Percentiles rank a stretch among this genome's conserved stretches.
These are phyloP conservation scores for Melanotaenia boesemani DNA, from an alignment of 2,797 vertebrate genomes.

Conservation along the genomic window DNA sequence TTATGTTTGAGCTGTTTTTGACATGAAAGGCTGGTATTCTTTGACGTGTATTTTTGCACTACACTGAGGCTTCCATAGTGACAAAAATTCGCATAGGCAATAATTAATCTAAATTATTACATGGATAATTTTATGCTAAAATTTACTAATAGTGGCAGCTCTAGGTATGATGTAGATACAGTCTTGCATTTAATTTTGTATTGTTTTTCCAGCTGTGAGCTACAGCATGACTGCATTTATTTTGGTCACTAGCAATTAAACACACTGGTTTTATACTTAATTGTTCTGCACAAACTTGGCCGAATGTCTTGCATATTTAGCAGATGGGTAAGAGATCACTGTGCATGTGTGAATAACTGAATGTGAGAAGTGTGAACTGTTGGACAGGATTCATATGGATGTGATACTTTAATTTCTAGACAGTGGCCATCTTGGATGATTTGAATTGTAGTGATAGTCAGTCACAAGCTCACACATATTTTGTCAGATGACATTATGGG, in stretches of 20 bases:
- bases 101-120: too few relatives aligned
- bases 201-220: slow-evolving; percentile 2
- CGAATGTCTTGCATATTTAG: slow-evolving; percentile 1
- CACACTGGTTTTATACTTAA: background rate
- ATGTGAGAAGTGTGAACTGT: slow-evolving; percentile 22
- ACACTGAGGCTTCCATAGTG: too few relatives aligned
- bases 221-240: slow-evolving; percentile 2
- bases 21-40: too few relatives aligned
- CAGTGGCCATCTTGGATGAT: background rate
- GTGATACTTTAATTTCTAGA: background rate
- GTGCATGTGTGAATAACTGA: background rate
- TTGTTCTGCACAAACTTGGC: background rate
- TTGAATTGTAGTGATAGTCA: background rate
- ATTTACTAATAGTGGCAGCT: background rate
- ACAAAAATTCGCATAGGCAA: too few relatives aligned
- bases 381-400: background rate
- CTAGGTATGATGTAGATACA: slow-evolving; percentile 9
- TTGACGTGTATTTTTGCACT: too few relatives aligned
- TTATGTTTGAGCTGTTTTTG: too few relatives aligned
- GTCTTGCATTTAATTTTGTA: slow-evolving; percentile 12
- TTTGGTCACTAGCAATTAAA: slow-evolving; percentile 13
- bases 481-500: background rate
- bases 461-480: background rate
- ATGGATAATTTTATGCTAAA: too few relatives aligned
- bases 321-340: background rate